phyloP scores from a whole-genome alignment of 2,113 vertebrate genomes.

The Channa maculata region DNA sequence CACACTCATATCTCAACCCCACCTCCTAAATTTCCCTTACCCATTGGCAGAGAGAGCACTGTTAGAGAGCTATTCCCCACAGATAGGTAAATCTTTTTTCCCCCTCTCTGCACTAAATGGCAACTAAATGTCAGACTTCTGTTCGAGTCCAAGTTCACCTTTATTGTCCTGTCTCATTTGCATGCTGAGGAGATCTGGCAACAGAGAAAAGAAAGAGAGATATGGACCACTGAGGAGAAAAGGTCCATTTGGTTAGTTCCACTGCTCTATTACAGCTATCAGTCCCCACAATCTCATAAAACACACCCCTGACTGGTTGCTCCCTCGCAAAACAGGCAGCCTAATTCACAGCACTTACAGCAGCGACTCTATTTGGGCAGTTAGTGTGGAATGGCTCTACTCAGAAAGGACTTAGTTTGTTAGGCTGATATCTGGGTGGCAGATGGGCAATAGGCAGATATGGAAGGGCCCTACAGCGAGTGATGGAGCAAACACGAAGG shows the following conservation, averaged over 20 bases:
- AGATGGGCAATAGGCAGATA: conserved; percentile 63
- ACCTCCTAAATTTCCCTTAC: conserved; percentile 36
- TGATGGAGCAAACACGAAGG: conserved; percentile 33
- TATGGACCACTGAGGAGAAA: conserved; percentile 52
- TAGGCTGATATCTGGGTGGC: conserved; percentile 44
- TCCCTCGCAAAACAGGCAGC: conserved; percentile 61
- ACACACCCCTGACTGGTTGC: conserved; percentile 55
- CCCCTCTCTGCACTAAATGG: conserved; percentile 74
- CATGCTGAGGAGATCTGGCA: conserved; percentile 68
- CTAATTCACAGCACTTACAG: conserved; percentile 58
- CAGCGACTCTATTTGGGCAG: conserved; percentile 43
- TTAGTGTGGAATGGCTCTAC: conserved; percentile 49
- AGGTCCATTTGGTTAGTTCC: conserved; percentile 67
- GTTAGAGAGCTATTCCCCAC: conserved; percentile 64
- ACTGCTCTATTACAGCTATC: conserved; percentile 60
- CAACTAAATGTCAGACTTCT: conserved; percentile 84
- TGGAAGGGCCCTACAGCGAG: conserved; percentile 43
- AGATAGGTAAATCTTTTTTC: conserved; percentile 71
- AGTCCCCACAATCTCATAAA: conserved; percentile 66
- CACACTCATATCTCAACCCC: conserved; percentile 52
- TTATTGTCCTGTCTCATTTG: conserved; percentile 77
- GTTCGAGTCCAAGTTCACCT: conserved; percentile 79
- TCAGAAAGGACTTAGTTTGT: conserved; percentile 43
- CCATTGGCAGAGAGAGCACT: conserved; percentile 45
- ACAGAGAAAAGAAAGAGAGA: conserved; percentile 35